These are phyloP conservation scores for Eupithecia centaureata DNA, from an alignment of 2,888 invertebrate genomes.

Conservation along the genomic window DNA sequence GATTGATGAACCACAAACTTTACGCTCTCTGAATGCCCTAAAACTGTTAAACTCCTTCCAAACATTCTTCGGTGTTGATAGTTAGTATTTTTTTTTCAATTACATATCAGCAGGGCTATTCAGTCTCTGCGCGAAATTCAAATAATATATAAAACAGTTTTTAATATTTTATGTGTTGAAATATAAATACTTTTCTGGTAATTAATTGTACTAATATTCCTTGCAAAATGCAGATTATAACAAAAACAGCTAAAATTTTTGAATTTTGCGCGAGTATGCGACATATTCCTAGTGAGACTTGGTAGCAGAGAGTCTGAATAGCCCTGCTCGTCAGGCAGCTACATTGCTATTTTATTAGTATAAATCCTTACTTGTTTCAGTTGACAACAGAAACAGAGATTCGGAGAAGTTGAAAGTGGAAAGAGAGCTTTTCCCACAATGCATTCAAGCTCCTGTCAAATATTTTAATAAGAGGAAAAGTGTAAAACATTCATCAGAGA, in stretches of 20 bases:
- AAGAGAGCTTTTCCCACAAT: constrained; percentile 73
- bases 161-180: too few species aligned
- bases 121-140: too few species aligned
- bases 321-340: background rate
- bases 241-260: too few species aligned
- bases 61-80: constrained; percentile 64
- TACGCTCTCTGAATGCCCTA: constrained; percentile 56
- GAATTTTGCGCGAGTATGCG: too few species aligned
- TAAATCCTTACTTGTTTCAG: constrained; percentile 52
- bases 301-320: too few species aligned
- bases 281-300: too few species aligned
- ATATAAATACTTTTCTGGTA: too few species aligned
- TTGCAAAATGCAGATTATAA: too few species aligned
- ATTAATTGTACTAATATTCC: too few species aligned
- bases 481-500: constrained; percentile 40
- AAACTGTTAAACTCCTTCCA: constrained; percentile 59
- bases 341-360: background rate
- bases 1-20: constrained; percentile 54
- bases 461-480: constrained; percentile 73
- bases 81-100: constrained; percentile 47
- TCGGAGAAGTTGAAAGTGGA: constrained; percentile 70
- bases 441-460: constrained; percentile 72
- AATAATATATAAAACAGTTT: too few species aligned
- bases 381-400: constrained; percentile 59
- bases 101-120: too few species aligned